Evolutionary conservation across 1,140 invertebrate genomes (phyloP).

Genomic region (Dendroctonus ponderosae): DNA sequence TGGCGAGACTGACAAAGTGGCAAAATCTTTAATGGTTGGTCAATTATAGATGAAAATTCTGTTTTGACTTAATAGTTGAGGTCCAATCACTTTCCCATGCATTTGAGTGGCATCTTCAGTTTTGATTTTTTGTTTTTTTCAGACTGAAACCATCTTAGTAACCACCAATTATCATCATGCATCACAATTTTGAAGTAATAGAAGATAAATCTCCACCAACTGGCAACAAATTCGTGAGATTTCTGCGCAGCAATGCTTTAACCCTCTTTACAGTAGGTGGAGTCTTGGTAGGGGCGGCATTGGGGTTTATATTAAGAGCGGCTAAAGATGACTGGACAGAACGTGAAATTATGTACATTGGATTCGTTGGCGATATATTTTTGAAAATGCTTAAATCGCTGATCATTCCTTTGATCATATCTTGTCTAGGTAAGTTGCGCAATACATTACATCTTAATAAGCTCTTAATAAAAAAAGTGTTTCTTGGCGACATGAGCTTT

Average conservation of each 20-base stretch:
- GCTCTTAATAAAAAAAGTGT: no score
- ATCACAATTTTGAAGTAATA: conserved; percentile 37
- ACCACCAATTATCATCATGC: conserved; percentile 13
- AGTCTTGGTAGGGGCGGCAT: conserved; percentile 62
- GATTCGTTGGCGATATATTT: conserved; percentile 68
- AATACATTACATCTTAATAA: no score
- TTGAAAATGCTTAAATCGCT: conserved; percentile 72
- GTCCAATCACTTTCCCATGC: no score
- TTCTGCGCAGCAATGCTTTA: conserved; percentile 56
- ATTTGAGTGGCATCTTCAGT: no score
- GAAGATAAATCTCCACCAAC: conserved; percentile 27
- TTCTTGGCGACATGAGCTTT: no score
- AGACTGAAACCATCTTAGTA: no score
- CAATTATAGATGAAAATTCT: no score
- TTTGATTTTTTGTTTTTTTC: no score
- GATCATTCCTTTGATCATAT: conserved; percentile 73
- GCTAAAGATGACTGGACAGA: conserved; percentile 52
- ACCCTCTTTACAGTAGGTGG: conserved; percentile 67
- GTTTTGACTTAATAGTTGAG: no score
- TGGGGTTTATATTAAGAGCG: conserved; percentile 62
- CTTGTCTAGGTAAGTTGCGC: conserved; percentile 55
- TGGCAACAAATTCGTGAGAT: conserved; percentile 34
- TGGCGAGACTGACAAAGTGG: no score
- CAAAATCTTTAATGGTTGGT: no score
- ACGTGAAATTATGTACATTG: conserved; percentile 67